Evolutionary conservation across 92 coral and sea anemone species (phyloP), one percentile per base, ranked within the genome.

Genomic region (Plumapathes pennacea): DNA sequence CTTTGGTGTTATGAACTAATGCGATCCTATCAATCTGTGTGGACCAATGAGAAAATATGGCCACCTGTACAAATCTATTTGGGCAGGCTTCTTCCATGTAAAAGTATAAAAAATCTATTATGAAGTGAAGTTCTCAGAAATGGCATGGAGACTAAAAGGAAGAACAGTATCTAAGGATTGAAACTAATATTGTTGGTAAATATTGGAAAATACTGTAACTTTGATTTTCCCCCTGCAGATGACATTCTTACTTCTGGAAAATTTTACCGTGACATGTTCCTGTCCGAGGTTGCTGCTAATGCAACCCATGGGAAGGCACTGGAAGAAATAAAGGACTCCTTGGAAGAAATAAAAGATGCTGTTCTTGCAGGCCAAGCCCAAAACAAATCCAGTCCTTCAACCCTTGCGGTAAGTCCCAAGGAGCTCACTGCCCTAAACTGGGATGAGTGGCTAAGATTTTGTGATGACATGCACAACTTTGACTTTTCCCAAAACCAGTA

Each of bases 361-460:
- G 2, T 60, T 13, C 4, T 52, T 4, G 66, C 45, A 10, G 15
- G 25, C 25, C 58, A 37, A 38, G 7, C 43, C 1, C 10, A 20
- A 40, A 28, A 12, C 2, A 32, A 19, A 2, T 0, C 23, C 9
- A 1, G 12, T 15, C 32, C 15, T 43, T 13, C 39, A 12, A n/a
- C n/a, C n/a, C n/a, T n/a, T n/a, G 42, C 74, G 13, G 17, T 60
- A 9, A 43, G 51, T 29, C 46, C 74, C 14, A 71, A 74, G 51
- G 78, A 60, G 22, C 54, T 77, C 10, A 40, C 74, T 38, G 81
- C 72, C 0, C 43, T 77, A 9, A 63, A 57, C 4, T 89, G 81
- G 81, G 86, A 89, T 54, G 88, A 78, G 41, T 89, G 94, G 94
- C 39, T 76, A 2, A 78, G 59, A 44, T 85, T 89, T 32, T 61